Evolutionary conservation across 2,888 invertebrate species (phyloP), one percentile per base, ranked within the genome.

Genomic region (Monoplex corrugatus): DNA sequence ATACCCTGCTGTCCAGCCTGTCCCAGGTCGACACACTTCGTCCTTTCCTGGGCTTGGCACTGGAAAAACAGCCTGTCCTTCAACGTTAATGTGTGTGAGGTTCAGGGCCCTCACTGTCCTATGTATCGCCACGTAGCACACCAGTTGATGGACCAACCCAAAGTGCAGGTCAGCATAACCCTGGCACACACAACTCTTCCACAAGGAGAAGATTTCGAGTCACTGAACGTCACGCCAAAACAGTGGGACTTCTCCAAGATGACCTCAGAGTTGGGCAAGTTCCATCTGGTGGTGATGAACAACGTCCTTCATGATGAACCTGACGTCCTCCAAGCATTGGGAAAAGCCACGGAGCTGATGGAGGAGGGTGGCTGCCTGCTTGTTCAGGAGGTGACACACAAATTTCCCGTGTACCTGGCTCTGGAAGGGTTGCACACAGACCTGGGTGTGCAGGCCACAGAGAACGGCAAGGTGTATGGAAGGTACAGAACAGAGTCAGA

Each of bases 31-130:
- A 92, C 10, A 90, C 93, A 23, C 91, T 96, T 35, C 95, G 96
- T 89, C 94, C 96, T 5, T 94, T 95, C 89, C 95, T 98, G 88
- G 98, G 98, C 95, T 96, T 98, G 19, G 97, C 97, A 97, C 40
- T 96, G 97, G 63, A 98, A 99, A 96, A 99, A 98, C 95, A 97
- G 97, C 35, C 96, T 97, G 72, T 97, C 97, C 23, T 95, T 97
- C 5, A 98, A 98, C 94, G 96, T 98, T 35, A 98, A 98, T 96
- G 96, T 97, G 35, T 96, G 97, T 28, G 98, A 99, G 97, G 96
- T 97, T 13, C 97, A 92, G 43, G 92, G 92, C 3, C 86, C 90
- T 32, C 89, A 89, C 19, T 88, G 89, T 35, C 89, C 90, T 23
- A 44, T 95, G 75, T 93, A 91, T 85, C 88, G 92, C 13, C 87